phyloP scores from a whole-genome alignment of 2,797 vertebrate genomes.

The Propithecus deckenii region DNA sequence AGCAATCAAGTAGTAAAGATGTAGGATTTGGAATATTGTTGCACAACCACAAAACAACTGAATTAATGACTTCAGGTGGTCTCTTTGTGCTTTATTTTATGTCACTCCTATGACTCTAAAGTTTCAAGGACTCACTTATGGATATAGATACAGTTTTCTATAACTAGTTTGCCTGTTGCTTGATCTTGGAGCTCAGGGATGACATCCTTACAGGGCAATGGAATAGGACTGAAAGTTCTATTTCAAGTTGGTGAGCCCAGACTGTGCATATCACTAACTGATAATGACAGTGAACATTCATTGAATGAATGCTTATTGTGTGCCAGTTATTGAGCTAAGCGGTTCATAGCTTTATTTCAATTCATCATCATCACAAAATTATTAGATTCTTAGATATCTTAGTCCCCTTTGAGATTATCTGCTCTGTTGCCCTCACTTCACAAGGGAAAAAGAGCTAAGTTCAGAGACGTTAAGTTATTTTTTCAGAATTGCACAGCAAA shows the following conservation, averaged over 20 bases:
- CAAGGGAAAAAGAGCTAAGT: background rate
- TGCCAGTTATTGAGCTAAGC: background rate
- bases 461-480: background rate
- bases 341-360: background rate
- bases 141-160: background rate
- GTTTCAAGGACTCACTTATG: background rate
- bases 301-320: background rate
- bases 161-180: background rate
- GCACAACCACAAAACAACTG: background rate
- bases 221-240: background rate
- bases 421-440: background rate
- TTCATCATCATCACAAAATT: background rate
- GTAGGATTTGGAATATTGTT: background rate
- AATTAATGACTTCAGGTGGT: background rate
- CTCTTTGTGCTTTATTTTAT: background rate
- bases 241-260: background rate
- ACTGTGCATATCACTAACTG: background rate
- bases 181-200: background rate
- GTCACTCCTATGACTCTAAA: background rate
- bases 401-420: background rate
- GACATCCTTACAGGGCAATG: background rate
- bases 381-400: background rate
- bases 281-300: background rate
- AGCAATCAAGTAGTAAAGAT: background rate
- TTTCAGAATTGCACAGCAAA: background rate